A percentile compares a stretch with the other conserved stretches of the same genome.
These are phyloP conservation scores for Pseudorasbora parva DNA, from an alignment of 2,113 vertebrate species.

Conservation along the genomic window DNA sequence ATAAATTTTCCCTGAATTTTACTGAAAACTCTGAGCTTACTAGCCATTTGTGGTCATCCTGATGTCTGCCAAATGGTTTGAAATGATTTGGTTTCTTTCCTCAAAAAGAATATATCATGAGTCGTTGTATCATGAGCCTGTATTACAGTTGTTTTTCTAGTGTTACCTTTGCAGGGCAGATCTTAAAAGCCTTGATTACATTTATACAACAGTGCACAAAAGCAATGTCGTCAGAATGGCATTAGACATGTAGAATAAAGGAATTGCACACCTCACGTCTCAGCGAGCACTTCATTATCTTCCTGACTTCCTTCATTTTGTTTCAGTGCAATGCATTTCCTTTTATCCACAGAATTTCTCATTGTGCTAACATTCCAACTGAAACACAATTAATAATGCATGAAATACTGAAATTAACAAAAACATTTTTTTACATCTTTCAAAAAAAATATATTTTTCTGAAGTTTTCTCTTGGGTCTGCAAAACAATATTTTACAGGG, in stretches of 20 bases:
- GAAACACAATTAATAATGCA: conserved; percentile 49
- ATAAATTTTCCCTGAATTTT: not conserved
- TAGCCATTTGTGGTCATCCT: not conserved
- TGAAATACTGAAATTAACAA: conserved; percentile 47
- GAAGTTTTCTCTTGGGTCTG: not conserved
- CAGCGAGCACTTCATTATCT: conserved; percentile 52
- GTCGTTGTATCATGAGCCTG: conserved; percentile 23
- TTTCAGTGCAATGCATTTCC: conserved; percentile 18
- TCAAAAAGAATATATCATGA: not conserved
- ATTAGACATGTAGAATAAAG: conserved; percentile 33
- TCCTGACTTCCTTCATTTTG: conserved; percentile 43
- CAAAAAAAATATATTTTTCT: not conserved
- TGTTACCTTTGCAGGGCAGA: conserved; percentile 20
- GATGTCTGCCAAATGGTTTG: not conserved
- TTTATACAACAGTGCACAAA: conserved; percentile 14
- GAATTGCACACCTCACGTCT: conserved; percentile 17
- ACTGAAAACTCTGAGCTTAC: not conserved
- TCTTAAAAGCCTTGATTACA: conserved; percentile 26
- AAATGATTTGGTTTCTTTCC: not conserved
- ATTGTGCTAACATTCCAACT: conserved; percentile 13
- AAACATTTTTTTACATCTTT: not conserved
- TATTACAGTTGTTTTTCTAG: conserved; percentile 17
- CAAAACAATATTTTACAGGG: not conserved
- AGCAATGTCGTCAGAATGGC: not conserved
- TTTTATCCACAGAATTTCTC: conserved; percentile 28